phyloP scores from a whole-genome alignment of 2,797 vertebrate genomes.

The Paedocypris micromegethes region DNA sequence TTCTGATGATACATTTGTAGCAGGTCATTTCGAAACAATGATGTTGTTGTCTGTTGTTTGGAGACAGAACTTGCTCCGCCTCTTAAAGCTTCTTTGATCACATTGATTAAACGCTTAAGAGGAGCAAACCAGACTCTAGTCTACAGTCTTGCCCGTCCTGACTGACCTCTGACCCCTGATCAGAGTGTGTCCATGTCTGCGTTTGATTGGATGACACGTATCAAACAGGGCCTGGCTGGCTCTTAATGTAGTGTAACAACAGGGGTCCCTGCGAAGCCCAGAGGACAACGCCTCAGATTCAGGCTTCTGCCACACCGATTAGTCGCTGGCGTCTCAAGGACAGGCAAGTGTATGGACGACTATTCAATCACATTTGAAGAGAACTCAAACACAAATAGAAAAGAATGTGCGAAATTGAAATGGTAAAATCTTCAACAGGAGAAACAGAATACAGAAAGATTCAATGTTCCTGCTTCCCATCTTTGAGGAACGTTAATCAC shows the following conservation, averaged over 20 bases:
- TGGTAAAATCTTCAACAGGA: too few species aligned
- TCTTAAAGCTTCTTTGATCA: background rate
- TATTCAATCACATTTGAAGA: too few species aligned
- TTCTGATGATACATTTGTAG: background rate
- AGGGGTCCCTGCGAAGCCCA: slow-evolving; percentile 15
- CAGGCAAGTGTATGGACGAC: background rate
- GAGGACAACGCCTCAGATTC: slow-evolving; percentile 7
- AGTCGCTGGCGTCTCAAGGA: slow-evolving; percentile 7
- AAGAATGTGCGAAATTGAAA: too few species aligned
- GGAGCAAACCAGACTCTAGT: slow-evolving; percentile 1
- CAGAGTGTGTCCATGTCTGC: slow-evolving; percentile 11
- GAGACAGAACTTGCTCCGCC: background rate
- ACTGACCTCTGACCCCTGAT: slow-evolving; percentile 37
- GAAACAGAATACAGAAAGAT: background rate
- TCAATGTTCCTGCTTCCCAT: slow-evolving; percentile 3
- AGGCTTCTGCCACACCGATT: slow-evolving; percentile 18
- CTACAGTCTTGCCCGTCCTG: slow-evolving; percentile 1
- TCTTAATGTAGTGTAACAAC: slow-evolving; percentile 33
- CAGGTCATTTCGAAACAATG: background rate
- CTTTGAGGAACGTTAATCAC: slow-evolving; percentile 11
- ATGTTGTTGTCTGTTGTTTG: background rate
- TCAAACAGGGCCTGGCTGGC: slow-evolving; percentile 33
- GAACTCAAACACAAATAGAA: too few species aligned
- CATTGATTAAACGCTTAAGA: slow-evolving; percentile 8
- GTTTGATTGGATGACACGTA: slow-evolving; percentile 27